Percentiles rank a stretch among this genome's conserved stretches.
Evolutionary conservation across 2,888 invertebrate genomes (phyloP).

Genomic region (Vanessa cardui): DNA sequence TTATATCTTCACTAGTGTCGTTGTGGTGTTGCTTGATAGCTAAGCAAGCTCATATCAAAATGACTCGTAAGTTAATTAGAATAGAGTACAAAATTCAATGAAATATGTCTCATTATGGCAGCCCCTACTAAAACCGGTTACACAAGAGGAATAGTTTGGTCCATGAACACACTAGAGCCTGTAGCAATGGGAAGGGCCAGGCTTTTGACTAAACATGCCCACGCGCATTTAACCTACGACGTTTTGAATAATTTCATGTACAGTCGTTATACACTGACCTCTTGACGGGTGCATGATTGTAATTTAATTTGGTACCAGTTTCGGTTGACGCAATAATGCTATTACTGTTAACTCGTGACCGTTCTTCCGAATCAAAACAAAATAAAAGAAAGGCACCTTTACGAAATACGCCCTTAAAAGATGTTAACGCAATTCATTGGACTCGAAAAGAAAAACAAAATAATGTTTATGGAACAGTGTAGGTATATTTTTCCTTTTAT

Average conservation of each 20-base stretch:
- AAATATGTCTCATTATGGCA: constrained; percentile 30
- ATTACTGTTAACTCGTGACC: neutral
- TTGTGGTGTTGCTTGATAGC: constrained; percentile 11
- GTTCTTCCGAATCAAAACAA: neutral
- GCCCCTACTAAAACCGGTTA: constrained; percentile 61
- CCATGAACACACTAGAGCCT: constrained; percentile 53
- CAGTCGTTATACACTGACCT: constrained; percentile 35
- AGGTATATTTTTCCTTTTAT: constrained; percentile 15
- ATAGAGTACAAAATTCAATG: constrained; percentile 25
- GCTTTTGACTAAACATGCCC: constrained; percentile 75
- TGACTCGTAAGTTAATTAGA: neutral
- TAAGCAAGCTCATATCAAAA: constrained; percentile 2
- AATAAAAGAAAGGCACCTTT: neutral
- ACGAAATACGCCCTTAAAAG: constrained; percentile 6
- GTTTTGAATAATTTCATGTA: constrained; percentile 57
- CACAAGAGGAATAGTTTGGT: constrained; percentile 64
- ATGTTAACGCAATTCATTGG: constrained; percentile 11
- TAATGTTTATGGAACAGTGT: constrained; percentile 14
- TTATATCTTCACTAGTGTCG: constrained; percentile 32
- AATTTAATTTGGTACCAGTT: constrained; percentile 40
- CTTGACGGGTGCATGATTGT: constrained; percentile 40
- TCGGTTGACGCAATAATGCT: constrained; percentile 4
- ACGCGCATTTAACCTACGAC: constrained; percentile 71
- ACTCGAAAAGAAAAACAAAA: constrained; percentile 6
- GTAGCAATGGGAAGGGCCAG: constrained; percentile 61